phyloP scores from a whole-genome alignment of 2,797 vertebrate species.

The Sciurus carolinensis region DNA sequence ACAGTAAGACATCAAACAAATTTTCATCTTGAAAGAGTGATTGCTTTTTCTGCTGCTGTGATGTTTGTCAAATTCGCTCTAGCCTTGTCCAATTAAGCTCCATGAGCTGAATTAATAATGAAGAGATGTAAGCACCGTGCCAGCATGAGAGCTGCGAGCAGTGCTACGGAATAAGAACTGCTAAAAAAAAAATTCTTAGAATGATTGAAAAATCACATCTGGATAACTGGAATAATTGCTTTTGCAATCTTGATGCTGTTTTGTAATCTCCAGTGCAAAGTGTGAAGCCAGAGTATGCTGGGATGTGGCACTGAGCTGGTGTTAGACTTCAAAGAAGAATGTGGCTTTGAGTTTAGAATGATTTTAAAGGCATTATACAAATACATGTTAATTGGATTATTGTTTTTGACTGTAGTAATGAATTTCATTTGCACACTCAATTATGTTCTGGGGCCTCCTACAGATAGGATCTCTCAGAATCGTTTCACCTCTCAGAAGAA shows the following conservation, averaged over 20 bases:
- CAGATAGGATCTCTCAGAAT: conserved; percentile 56
- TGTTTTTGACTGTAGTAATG: conserved; percentile 80
- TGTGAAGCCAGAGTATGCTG: conserved; percentile 73
- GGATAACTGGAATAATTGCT: conserved; percentile 89
- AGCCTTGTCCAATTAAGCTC: conserved; percentile 94
- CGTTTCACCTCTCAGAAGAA: conserved; percentile 38
- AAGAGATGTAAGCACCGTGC: conserved; percentile 88
- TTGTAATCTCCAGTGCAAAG: conserved; percentile 85
- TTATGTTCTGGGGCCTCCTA: conserved; percentile 68
- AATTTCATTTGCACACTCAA: conserved; percentile 75
- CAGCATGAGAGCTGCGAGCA: conserved; percentile 88
- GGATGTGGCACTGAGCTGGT: conserved; percentile 76
- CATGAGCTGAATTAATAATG: conserved; percentile 94
- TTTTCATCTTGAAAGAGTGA: conserved; percentile 95
- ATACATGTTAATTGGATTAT: conserved; percentile 85
- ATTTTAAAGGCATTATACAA: conserved; percentile 83
- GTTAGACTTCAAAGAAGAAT: conserved; percentile 77
- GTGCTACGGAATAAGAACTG: conserved; percentile 85
- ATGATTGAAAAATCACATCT: conserved; percentile 89
- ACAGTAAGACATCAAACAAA: conserved; percentile 95
- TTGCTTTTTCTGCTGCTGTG: conserved; percentile 94
- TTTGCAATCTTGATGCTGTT: conserved; percentile 88
- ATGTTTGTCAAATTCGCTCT: conserved; percentile 94
- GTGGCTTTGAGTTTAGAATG: conserved; percentile 80
- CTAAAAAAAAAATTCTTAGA: conserved; percentile 82